Conservation (phyloP, 2,888 invertebrate species). For the Disparrhopalites patrizii region DNA sequence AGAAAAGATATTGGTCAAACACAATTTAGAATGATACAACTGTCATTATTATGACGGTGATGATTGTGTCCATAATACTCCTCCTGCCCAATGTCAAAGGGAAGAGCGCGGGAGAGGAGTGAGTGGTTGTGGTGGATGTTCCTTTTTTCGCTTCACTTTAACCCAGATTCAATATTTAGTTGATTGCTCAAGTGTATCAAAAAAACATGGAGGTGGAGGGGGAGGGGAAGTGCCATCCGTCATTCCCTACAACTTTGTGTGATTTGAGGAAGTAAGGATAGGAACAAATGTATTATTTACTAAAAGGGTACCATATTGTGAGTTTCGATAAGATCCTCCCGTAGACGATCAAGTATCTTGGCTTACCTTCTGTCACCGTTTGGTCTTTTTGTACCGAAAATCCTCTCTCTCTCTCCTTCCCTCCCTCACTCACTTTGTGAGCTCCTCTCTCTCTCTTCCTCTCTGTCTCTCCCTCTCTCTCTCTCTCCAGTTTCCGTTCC, state of each 20-base stretch:
- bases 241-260: slow-evolving; percentile 17
- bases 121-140: too few species aligned
- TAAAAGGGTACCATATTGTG: slow-evolving; percentile 25
- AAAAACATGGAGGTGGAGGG: too few species aligned
- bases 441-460: too few species aligned
- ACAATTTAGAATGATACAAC: too few species aligned
- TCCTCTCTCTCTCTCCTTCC: background rate
- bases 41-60: too few species aligned
- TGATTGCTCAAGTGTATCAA: slow-evolving; percentile 7
- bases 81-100: background rate
- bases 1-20: too few species aligned
- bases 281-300: slow-evolving; percentile 18
- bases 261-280: slow-evolving; percentile 26
- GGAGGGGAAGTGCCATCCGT: slow-evolving; percentile 14
- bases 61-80: background rate
- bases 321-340: slow-evolving; percentile 23
- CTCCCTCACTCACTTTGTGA: background rate
- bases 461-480: background rate
- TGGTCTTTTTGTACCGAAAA: background rate
- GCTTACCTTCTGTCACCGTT: slow-evolving; percentile 29
- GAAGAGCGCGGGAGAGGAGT: background rate
- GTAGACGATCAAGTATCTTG: slow-evolving; percentile 28
- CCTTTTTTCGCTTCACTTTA: too few species aligned
- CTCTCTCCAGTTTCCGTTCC: slow-evolving; percentile 28
- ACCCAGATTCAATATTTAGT: slow-evolving; percentile 5